phyloP scores from a whole-genome alignment of 37 sponge, comb jelly and placozoan genomes.

The Oopsacas minuta region DNA sequence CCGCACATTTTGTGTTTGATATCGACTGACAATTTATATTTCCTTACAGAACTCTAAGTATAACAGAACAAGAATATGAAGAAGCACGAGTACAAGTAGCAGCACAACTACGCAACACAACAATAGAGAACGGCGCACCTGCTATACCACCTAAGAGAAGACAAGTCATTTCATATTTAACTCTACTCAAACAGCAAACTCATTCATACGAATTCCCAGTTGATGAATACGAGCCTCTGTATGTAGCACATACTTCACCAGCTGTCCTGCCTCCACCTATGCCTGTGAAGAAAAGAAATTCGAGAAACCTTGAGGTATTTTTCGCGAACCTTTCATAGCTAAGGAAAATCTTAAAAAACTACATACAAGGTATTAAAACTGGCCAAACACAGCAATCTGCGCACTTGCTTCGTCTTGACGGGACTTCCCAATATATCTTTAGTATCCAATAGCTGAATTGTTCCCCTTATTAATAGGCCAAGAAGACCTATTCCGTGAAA shows the following conservation, averaged over 20 bases:
- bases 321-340: too few species aligned
- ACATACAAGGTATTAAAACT: too few species aligned
- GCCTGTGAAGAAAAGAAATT: neutral
- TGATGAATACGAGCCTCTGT: neutral
- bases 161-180: neutral
- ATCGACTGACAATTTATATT: neutral
- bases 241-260: neutral
- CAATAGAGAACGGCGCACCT: neutral
- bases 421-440: too few species aligned
- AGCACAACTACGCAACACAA: neutral
- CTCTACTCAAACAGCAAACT: neutral
- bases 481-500: too few species aligned
- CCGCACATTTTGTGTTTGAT: neutral
- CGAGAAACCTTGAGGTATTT: neutral
- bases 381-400: too few species aligned
- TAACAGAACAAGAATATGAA: neutral
- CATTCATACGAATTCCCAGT: neutral
- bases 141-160: neutral
- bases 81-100: neutral
- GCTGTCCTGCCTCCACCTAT: neutral
- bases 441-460: too few species aligned
- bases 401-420: too few species aligned
- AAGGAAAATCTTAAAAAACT: too few species aligned
- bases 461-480: too few species aligned
- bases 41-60: neutral